phyloP scores from a whole-genome alignment of 2,797 vertebrate genomes.

The Neopelma chrysocephalum region DNA sequence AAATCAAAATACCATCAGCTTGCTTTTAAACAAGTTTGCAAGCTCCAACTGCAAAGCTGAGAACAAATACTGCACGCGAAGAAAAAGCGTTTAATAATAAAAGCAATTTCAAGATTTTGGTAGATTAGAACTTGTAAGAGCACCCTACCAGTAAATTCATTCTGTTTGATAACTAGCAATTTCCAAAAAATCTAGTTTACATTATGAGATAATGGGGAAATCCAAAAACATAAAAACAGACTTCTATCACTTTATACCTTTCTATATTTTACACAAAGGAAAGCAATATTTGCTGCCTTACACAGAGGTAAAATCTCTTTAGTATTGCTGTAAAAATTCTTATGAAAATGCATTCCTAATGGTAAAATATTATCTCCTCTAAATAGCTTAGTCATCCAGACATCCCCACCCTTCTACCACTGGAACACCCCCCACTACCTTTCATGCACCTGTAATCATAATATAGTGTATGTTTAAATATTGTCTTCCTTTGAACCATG shows the following conservation, averaged over 20 bases:
- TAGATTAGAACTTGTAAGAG: background rate
- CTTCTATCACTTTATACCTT: background rate
- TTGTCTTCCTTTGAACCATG: background rate
- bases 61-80: background rate
- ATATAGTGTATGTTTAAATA: background rate
- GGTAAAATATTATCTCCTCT: background rate
- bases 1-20: slow-evolving; percentile 45
- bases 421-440: background rate
- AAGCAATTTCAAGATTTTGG: background rate
- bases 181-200: background rate
- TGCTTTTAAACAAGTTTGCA: background rate
- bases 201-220: background rate
- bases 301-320: background rate
- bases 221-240: background rate
- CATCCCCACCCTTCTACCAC: background rate
- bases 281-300: background rate
- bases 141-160: background rate
- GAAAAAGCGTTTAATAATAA: background rate
- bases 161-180: background rate
- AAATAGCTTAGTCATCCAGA: background rate
- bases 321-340: background rate
- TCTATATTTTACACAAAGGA: background rate
- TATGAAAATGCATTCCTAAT: background rate
- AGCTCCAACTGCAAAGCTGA: background rate
- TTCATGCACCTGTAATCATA: background rate